Base-by-base conservation (phyloP, 2,797 vertebrate species). In the Pogonophryne albipinna region DNA sequence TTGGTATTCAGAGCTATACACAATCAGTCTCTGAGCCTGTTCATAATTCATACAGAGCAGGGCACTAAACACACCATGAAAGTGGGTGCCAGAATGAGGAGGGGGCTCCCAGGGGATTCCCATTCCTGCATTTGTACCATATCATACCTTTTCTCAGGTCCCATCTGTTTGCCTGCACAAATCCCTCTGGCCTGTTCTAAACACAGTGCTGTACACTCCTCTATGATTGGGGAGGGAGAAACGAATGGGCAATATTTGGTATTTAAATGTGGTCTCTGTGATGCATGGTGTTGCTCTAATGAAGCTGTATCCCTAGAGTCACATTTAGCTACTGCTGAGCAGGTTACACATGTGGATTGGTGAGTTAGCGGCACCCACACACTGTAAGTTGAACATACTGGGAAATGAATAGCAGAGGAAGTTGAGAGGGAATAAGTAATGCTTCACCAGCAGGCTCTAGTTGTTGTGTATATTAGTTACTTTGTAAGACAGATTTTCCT, bases 161-260 rank as follows among this genome's bases (percentile, higher is more conserved):
- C 90, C 95, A 95, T 95, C 93, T 95, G 94, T 95, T 94, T 94
- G 93, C 87, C 88, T 88, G 91, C 88, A 92, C 87, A 94, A 94
- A 94, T 95, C 94, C 94, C 95, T 67, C 83, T 82, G 92, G 95
- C 91, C 89, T 87, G 82, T 71, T 87, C 91, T 89, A 92, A 94
- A 93, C 94, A 94, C 93, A 89, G 90, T 86, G 87, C 89, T 80
- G 81, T 66, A 79, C 83, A 81, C 74, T 87, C 82, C 89, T 91
- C 83, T 82, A 74, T 65, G 81, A 89, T 69, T 86, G 77, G 83
- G 89, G 89, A 90, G 89, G 81, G 86, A 83, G 84, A 94, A 94
- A 94, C 79, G 87, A 93, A 95, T 94, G 93, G 92, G 88, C 91
- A 93, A 93, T 92, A 93, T 94, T 93, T 93, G 89, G 91, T 90